These are phyloP conservation scores for Melipona beecheii DNA, from an alignment of 2,888 invertebrate genomes.

Conservation along the genomic window DNA sequence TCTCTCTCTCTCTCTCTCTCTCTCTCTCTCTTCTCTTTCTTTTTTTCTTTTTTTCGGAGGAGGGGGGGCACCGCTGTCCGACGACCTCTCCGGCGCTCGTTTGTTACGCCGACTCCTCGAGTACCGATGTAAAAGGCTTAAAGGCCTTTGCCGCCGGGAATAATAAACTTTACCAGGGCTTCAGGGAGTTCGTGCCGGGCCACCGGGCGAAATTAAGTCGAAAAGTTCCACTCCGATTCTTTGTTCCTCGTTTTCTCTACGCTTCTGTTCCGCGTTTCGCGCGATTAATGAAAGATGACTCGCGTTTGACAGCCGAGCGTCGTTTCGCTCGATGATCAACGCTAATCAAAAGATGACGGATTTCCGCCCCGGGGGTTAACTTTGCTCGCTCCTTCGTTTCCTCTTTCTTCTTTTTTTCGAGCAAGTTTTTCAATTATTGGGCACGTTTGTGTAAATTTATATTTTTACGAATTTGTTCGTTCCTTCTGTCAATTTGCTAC, in stretches of 20 bases:
- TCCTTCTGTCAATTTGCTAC: too few relatives aligned
- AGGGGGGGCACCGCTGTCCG: constrained; percentile 8
- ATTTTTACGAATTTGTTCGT: too few relatives aligned
- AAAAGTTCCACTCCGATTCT: constrained; percentile 8
- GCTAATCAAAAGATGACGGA: background rate
- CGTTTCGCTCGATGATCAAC: background rate
- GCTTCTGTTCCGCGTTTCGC: background rate
- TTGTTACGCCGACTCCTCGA: constrained; percentile 35
- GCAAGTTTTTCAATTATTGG: background rate
- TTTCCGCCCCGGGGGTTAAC: too few relatives aligned
- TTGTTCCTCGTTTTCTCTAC: background rate
- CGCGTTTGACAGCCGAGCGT: background rate
- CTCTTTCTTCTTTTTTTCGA: too few relatives aligned
- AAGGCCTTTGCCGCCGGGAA: constrained; percentile 39
- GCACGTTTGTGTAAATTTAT: too few relatives aligned
- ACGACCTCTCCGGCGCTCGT: constrained; percentile 23
- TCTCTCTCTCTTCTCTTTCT: background rate
- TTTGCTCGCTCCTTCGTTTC: background rate
- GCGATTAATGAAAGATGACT: constrained; percentile 6
- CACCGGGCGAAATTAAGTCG: constrained; percentile 26
- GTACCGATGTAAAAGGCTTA: constrained; percentile 46
- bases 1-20: background rate
- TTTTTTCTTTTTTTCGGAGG: constrained; percentile 7
- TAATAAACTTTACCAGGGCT: constrained; percentile 36
- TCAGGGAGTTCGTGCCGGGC: constrained; percentile 11